Evolutionary conservation across 2,113 vertebrate species (phyloP).

Genomic region (Echinops telfairi): DNA sequence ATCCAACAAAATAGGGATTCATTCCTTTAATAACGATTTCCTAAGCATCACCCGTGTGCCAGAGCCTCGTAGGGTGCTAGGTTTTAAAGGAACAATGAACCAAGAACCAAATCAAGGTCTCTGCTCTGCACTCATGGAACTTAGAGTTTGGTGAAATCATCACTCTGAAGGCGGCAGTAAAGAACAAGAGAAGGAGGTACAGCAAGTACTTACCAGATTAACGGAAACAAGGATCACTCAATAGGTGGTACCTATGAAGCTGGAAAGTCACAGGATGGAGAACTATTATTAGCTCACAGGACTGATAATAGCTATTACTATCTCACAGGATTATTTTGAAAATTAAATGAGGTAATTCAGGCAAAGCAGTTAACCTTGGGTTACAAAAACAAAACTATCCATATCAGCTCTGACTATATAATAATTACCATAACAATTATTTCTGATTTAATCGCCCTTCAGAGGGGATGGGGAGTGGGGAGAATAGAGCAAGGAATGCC

Average conservation of each 20-base stretch:
- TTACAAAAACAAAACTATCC: background rate
- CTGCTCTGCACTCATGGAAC: background rate
- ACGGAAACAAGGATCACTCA: background rate
- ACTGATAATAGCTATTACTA: conserved; percentile 49
- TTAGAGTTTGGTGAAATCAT: background rate
- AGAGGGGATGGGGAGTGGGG: background rate
- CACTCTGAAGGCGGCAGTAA: background rate
- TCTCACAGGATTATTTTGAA: conserved; percentile 1
- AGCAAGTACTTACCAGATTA: background rate
- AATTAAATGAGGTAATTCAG: conserved; percentile 47
- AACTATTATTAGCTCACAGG: conserved; percentile 25
- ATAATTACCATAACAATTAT: conserved; percentile 64
- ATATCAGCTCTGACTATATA: conserved; percentile 48
- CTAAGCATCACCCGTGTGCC: too few relatives aligned
- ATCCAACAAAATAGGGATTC: too few relatives aligned
- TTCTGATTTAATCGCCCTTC: conserved; percentile 1
- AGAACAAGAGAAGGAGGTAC: background rate
- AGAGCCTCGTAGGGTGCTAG: too few relatives aligned
- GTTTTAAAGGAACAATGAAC: background rate
- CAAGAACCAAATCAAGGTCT: background rate
- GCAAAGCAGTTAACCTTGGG: conserved; percentile 39
- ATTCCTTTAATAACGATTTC: too few relatives aligned
- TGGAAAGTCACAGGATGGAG: background rate
- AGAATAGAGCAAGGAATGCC: background rate
- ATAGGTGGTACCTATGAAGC: background rate